Base-by-base conservation (phyloP, 2,113 vertebrate genomes). In the Cettia cetti region DNA sequence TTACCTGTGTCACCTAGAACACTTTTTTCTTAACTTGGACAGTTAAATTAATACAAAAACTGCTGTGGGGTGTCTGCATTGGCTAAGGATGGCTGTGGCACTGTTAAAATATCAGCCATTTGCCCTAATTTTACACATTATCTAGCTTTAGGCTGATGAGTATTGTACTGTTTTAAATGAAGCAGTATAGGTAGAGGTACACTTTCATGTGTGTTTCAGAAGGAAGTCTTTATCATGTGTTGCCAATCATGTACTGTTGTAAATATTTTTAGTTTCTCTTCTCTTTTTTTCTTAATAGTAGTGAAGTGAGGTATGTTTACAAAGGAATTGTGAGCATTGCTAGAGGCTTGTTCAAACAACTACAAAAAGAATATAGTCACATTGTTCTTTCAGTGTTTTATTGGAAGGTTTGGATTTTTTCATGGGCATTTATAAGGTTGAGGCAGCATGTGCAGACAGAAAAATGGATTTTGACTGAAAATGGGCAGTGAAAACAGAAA, bases 261-360 rank as follows among this genome's bases (percentile, higher is more conserved):
- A 79, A 88, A 82, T 80, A 33, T 61, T 89, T 95, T 81, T 61
- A 66, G 68, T 85, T 95, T 85, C 44, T 85, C 71, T 75, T 87
- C 4, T 3, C 7, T 18, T 65, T 90, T 63, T 59, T 72, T 91
- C 85, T 39, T 40, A 84, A 80, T 63, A 74, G 8, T 10, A 47
- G 15, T 35, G 64, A 74, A 83, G 78, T 3, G 2, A 88, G 21
- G 21, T 31, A 23, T 39, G 20, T 86, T 93, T 92, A 47, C 49
- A 68, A 77, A 89, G 72, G 23, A 40, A 7, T 63, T 54, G 44
- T 60, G 22, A 84, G 40, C 35, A 30, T 82, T 94, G 65, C 70
- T 94, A 53, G 40, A 91, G 26, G 22, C 61, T 83, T 84, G 66
- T 75, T 95, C 52, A 68, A 56, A 56, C 35, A 78, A 44, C n/a